Percentiles rank a stretch among this genome's conserved stretches.
phyloP scores from a whole-genome alignment of 2,113 vertebrate species.

The Spizaetus ornatus region DNA sequence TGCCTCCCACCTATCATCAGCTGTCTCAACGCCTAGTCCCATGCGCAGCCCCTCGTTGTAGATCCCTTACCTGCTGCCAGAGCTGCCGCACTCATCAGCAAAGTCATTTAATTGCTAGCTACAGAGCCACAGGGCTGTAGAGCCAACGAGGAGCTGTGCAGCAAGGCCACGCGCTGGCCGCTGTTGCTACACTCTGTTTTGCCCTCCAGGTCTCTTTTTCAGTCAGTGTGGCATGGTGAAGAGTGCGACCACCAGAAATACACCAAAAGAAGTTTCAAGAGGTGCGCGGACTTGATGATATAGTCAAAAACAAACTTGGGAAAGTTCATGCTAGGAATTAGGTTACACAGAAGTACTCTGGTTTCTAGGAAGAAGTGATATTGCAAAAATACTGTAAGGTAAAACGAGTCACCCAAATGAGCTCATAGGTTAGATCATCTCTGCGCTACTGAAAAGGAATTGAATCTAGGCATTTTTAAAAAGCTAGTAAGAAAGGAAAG shows the following conservation, averaged over 20 bases:
- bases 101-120: background rate
- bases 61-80: background rate
- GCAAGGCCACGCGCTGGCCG: fast-evolving
- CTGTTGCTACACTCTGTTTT: background rate
- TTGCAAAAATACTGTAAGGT: background rate
- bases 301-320: background rate
- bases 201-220: background rate
- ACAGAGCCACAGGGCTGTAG: background rate
- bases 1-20: background rate
- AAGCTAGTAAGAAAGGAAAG: background rate
- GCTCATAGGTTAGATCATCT: background rate
- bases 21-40: background rate
- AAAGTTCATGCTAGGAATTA: background rate
- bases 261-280: background rate
- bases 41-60: background rate
- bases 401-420: background rate
- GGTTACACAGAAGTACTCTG: background rate
- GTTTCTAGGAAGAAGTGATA: background rate
- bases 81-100: background rate
- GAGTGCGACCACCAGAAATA: background rate
- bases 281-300: background rate
- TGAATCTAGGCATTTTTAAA: background rate
- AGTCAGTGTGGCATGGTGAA: fast-evolving
- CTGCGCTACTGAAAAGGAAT: background rate
- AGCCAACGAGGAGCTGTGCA: background rate